Conservation (phyloP, 2,113 vertebrate species). For the Platichthys stellatus region DNA sequence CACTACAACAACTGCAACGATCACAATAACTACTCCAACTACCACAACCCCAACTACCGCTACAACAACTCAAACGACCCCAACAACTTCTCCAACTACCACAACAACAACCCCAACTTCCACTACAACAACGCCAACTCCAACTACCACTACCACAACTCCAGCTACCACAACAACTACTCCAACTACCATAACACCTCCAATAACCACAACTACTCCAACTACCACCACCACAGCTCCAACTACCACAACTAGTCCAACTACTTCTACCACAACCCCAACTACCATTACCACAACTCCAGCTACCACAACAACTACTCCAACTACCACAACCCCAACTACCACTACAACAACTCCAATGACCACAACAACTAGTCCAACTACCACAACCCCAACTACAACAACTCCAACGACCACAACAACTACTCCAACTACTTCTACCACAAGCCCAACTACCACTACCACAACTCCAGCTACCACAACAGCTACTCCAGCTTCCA, state of each 20-base stretch:
- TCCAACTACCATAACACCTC: not conserved
- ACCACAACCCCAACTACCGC: not conserved
- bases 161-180: not conserved
- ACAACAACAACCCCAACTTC: not conserved
- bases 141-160: not conserved
- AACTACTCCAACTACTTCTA: not conserved
- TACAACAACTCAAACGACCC: not conserved
- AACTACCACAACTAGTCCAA: not conserved
- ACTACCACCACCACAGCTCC: not conserved
- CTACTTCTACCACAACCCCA: not conserved
- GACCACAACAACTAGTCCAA: not conserved
- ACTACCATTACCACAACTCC: not conserved
- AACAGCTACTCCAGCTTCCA: not conserved
- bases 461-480: not conserved
- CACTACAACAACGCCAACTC: too few species aligned
- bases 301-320: not conserved
- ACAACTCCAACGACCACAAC: not conserved
- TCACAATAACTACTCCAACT: not conserved
- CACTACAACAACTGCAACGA: too few species aligned
- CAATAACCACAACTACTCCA: too few species aligned
- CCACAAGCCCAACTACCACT: not conserved
- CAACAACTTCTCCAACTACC: not conserved
- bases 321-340: not conserved
- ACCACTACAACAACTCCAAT: not conserved
- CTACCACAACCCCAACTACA: not conserved